A percentile compares a stretch with the other conserved stretches of the same genome.
Evolutionary conservation across 2,888 invertebrate genomes (phyloP).

Genomic region (Hirtodrosophila duncani): DNA sequence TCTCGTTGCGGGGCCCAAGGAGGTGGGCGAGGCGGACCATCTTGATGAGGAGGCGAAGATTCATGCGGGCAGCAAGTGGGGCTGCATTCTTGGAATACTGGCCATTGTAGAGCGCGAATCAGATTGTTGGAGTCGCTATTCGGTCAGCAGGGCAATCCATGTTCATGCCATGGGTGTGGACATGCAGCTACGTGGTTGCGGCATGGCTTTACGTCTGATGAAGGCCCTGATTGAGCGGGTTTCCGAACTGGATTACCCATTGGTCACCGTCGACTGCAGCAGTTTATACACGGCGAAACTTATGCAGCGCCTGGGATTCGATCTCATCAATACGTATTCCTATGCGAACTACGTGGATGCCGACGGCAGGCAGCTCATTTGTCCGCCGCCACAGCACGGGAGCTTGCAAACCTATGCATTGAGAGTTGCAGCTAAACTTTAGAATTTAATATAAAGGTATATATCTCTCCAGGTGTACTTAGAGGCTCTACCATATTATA

Average conservation of each 20-base stretch:
- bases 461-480: too few species aligned
- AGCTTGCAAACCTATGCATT: conserved; percentile 64
- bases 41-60: conserved; percentile 51
- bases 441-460: too few species aligned
- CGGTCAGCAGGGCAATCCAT: conserved; percentile 63
- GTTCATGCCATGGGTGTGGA: conserved; percentile 71
- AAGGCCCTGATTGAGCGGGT: conserved; percentile 48
- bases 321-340: conserved; percentile 55
- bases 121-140: conserved; percentile 61
- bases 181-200: conserved; percentile 58
- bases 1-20: conserved; percentile 70
- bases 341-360: conserved; percentile 64
- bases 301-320: conserved; percentile 60
- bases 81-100: conserved; percentile 59
- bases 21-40: conserved; percentile 44
- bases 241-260: conserved; percentile 48
- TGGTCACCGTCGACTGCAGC: conserved; percentile 73
- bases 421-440: conserved; percentile 33
- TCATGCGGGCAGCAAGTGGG: conserved; percentile 67
- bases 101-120: conserved; percentile 64
- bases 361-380: conserved; percentile 60
- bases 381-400: conserved; percentile 65
- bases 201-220: conserved; percentile 64
- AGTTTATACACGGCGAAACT: conserved; percentile 71
- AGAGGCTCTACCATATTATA: too few species aligned